Conservation (phyloP, 2,797 vertebrate species). For the Notoglanidium macrostoma region DNA sequence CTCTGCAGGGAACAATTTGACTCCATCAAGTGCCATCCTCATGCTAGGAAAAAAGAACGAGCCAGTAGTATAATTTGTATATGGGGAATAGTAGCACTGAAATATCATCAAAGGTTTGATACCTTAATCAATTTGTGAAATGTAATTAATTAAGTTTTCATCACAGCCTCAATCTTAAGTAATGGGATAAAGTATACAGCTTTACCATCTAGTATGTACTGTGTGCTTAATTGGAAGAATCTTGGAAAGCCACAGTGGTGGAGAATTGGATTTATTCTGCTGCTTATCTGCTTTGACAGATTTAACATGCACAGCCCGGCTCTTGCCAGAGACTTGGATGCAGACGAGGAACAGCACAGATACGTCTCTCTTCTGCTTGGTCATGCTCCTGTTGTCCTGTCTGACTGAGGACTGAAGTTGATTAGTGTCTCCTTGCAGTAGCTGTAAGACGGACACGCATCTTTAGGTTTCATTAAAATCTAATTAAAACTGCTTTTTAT, state of each 20-base stretch:
- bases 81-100: conserved; percentile 27
- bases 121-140: conserved; percentile 46
- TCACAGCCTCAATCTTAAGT: conserved; percentile 39
- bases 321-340: conserved; percentile 10
- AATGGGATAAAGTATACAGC: conserved; percentile 49
- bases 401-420: conserved; percentile 30
- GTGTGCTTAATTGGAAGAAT: conserved; percentile 46
- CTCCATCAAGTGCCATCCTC: conserved; percentile 36
- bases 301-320: conserved; percentile 30
- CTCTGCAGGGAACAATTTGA: conserved; percentile 50
- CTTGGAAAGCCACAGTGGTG: conserved; percentile 33
- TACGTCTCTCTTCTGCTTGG: conserved; percentile 35
- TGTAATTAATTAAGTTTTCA: conserved; percentile 38
- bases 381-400: conserved; percentile 39
- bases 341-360: conserved; percentile 24
- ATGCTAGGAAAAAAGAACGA: conserved; percentile 39
- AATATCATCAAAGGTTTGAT: conserved; percentile 42
- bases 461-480: conserved; percentile 58
- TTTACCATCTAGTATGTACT: conserved; percentile 28
- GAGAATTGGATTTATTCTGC: conserved; percentile 52
- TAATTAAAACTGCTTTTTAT: conserved; percentile 59
- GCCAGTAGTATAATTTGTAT: conserved; percentile 38
- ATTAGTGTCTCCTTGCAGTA: conserved; percentile 50
- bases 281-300: conserved; percentile 57
- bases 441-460: conserved; percentile 50